Percentiles rank a stretch among this genome's conserved stretches.
Conservation (phyloP, 35 echinoderm and acorn worm species). For the Eucidaris tribuloides region DNA sequence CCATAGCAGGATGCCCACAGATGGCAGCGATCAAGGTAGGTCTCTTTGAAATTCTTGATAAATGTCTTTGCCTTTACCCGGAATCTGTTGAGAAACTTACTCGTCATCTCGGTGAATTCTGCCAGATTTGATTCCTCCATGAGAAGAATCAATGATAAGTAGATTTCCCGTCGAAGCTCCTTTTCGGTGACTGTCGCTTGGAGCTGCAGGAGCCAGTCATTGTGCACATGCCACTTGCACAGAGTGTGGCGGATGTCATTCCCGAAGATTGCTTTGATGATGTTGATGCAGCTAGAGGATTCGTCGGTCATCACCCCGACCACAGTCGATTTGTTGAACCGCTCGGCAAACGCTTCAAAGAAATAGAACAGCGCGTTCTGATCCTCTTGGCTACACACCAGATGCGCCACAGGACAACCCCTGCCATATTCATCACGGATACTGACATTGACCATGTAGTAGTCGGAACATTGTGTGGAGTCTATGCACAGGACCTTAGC, state of each 20-base stretch:
- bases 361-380: background rate
- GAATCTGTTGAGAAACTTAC: conserved; percentile 11
- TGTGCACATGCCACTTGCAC: background rate
- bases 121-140: background rate
- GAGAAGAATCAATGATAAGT: background rate
- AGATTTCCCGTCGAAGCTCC: background rate
- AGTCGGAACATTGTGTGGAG: background rate
- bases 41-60: background rate
- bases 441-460: conserved; percentile 5
- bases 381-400: background rate
- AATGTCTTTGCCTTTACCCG: background rate
- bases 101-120: conserved; percentile 8
- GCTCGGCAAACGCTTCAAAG: background rate
- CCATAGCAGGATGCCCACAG: conserved; percentile 17
- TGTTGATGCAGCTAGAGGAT: conserved; percentile 23
- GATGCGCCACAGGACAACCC: conserved; percentile 20
- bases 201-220: conserved; percentile 1
- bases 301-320: background rate
- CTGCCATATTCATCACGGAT: conserved; percentile 11
- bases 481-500: background rate
- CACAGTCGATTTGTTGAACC: conserved; percentile 2
- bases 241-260: background rate
- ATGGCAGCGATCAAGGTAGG: background rate
- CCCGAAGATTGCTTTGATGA: background rate
- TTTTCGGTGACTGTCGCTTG: background rate